These are phyloP conservation scores for Actinia equina DNA, from an alignment of 64 coral and sea anemone species.

Conservation along the genomic window DNA sequence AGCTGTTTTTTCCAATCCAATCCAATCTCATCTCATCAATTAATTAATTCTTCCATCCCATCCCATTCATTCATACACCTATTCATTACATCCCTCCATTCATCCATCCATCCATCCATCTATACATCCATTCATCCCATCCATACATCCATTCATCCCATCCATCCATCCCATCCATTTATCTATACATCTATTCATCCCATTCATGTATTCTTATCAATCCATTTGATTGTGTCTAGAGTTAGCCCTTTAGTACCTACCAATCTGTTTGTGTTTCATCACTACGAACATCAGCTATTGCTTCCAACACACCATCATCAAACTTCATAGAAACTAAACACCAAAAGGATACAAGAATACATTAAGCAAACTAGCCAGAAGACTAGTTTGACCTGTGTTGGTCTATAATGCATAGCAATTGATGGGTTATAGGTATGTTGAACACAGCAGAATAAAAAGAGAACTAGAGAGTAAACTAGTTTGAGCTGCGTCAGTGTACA, in stretches of 20 bases:
- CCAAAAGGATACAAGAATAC: not conserved
- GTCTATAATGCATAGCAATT: not conserved
- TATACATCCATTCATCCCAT: too few species aligned
- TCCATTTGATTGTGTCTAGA: not conserved
- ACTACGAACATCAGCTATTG: conserved; percentile 73
- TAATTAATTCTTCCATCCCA: too few species aligned
- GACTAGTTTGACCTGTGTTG: not conserved
- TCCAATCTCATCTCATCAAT: not conserved
- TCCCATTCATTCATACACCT: too few species aligned
- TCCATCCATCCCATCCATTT: too few species aligned
- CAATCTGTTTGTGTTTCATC: conserved; percentile 65
- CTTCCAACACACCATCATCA: conserved; percentile 42
- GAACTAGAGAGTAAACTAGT: too few species aligned
- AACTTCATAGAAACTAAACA: conserved; percentile 65
- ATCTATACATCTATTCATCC: not conserved
- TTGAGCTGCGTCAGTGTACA: too few species aligned
- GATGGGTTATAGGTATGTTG: not conserved
- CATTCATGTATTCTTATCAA: not conserved
- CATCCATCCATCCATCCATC: too few species aligned
- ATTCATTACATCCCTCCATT: too few species aligned
- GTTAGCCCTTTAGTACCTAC: conserved; percentile 15
- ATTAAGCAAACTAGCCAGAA: not conserved
- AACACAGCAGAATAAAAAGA: too few species aligned
- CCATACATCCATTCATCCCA: not conserved
- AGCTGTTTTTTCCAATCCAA: too few species aligned